Base-by-base conservation (phyloP, 2,888 invertebrate genomes). In the Heliothis peltigera region DNA sequence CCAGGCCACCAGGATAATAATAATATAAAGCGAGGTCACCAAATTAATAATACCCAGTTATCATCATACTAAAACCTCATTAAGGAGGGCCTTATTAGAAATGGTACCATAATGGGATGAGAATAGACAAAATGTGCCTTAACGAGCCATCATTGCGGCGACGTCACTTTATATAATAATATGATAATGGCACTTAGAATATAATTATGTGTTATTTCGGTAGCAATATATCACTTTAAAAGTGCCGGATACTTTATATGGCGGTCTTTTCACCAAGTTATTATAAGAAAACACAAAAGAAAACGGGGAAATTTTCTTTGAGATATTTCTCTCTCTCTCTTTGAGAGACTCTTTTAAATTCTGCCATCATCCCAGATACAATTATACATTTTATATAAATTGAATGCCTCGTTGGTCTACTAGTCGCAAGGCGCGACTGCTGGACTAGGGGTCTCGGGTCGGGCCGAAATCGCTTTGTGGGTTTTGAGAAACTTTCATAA, bases 81-180 rank as follows among this genome's bases (percentile, higher is more conserved):
- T 76, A 74, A 15, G 17, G n/a, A 44, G 42, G 55, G 55, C 64
- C 65, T 77, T 76, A 74, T 70, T 70, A 66, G 56, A 56, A 57
- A 72, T 65, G 59, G 54, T 64, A 22, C 62, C 65, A 47, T 59
- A 66, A 70, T 70, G 56, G 78, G 64, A 77, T 65, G 74, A 65
- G 61, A 54, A 72, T 60, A 61, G 64, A 43, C 53, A 39, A 60
- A 75, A 67, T 64, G 53, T 63, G 51, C 47, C 53, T 15, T 64
- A 77, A 75, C 62, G 67, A 78, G 64, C 47, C 7, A 39, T 25
- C 60, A 39, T 62, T 22, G 75, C 63, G 51, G 64, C 48, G 53
- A 48, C 59, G 48, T 28, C 63, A 44, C 49, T 61, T 77, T 75
- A 78, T 70, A 75, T 67, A 68, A 78, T 79, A 78, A 75, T 70